phyloP scores from a whole-genome alignment of 2,797 vertebrate species.

The Acipenser transmontanus region DNA sequence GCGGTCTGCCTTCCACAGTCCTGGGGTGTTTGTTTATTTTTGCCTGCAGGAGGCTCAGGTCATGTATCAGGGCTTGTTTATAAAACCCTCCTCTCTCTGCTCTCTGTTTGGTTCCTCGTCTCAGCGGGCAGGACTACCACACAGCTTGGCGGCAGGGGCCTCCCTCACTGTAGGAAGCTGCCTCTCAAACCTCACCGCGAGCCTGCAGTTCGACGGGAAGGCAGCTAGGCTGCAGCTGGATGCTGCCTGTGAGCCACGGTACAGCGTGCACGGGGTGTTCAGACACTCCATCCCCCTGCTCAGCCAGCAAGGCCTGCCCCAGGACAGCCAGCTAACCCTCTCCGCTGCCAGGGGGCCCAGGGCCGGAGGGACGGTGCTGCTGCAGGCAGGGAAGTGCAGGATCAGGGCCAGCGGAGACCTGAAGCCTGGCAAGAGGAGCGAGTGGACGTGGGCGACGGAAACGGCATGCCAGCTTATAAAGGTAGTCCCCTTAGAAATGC shows the following conservation, averaged over 20 bases:
- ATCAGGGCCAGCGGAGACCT: constrained; percentile 45
- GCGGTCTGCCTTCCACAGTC: too few species aligned
- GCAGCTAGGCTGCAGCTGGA: constrained; percentile 46
- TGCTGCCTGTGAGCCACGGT: constrained; percentile 42
- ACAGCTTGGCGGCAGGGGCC: constrained; percentile 41
- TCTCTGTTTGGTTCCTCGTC: constrained; percentile 1
- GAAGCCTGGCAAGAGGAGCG: constrained; percentile 26
- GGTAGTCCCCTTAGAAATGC: constrained; percentile 37
- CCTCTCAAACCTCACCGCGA: constrained; percentile 35
- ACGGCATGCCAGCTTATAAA: constrained; percentile 54
- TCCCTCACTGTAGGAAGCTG: constrained; percentile 45
- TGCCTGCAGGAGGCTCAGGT: neutral
- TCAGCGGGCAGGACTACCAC: constrained; percentile 50
- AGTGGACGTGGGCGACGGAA: constrained; percentile 58
- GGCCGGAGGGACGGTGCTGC: constrained; percentile 37
- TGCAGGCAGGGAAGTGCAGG: constrained; percentile 58
- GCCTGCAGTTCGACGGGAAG: constrained; percentile 48
- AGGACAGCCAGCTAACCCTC: constrained; percentile 37
- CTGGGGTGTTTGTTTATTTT: neutral
- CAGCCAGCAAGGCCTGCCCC: constrained; percentile 49
- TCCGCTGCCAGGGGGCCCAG: constrained; percentile 27
- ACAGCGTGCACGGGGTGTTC: constrained; percentile 44
- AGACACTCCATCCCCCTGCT: constrained; percentile 53
- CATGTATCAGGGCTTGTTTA: neutral
- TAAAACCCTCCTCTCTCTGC: neutral